Evolutionary conservation across 2,113 vertebrate species (phyloP).

Genomic region (Orcinus orca): DNA sequence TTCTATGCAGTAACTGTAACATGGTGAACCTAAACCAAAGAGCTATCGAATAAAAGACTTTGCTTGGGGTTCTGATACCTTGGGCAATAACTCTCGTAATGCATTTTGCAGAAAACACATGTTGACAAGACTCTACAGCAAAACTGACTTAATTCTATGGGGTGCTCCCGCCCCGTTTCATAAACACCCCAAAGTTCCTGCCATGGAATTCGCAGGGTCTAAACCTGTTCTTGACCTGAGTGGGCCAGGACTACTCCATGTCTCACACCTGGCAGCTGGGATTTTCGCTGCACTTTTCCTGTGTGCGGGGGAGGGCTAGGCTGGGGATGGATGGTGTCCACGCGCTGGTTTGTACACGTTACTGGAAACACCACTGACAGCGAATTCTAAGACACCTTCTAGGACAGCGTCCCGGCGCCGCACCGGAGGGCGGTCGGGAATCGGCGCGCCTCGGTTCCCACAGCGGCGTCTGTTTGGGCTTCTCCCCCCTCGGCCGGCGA

Average conservation of each 20-base stretch:
- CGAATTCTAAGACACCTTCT: background rate
- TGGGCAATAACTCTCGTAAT: accelerated
- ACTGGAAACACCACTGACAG: background rate
- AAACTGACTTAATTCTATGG: background rate
- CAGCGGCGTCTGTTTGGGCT: background rate
- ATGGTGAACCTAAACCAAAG: accelerated
- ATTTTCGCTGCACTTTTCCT: background rate
- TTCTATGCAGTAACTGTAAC: background rate
- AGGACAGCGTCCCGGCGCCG: background rate
- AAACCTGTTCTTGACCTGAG: background rate
- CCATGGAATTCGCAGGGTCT: background rate
- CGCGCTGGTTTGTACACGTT: accelerated
- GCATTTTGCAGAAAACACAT: background rate
- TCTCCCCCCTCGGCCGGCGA: background rate
- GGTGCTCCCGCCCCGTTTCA: too few relatives aligned
- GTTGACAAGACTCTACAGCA: background rate
- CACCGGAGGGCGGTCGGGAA: background rate
- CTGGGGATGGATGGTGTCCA: too few relatives aligned
- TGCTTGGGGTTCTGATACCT: background rate
- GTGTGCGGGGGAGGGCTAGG: background rate
- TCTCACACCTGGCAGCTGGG: background rate
- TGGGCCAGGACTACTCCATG: background rate
- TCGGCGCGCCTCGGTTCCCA: background rate
- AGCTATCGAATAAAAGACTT: too few relatives aligned
- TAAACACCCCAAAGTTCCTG: background rate